phyloP scores from a whole-genome alignment of 2,113 vertebrate genomes.

The Crotophaga sulcirostris region DNA sequence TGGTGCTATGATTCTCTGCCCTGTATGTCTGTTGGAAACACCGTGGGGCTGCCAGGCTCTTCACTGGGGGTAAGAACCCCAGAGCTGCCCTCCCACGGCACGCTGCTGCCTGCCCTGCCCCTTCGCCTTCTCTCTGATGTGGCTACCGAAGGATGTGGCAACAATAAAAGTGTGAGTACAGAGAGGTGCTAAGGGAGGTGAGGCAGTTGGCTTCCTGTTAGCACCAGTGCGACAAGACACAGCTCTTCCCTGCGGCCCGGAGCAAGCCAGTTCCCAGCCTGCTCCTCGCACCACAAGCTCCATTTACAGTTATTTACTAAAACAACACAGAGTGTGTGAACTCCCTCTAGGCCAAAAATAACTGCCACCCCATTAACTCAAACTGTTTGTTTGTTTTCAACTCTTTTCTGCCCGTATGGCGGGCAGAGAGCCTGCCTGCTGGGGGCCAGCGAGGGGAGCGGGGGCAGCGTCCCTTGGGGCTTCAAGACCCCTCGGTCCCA shows the following conservation, averaged over 20 bases:
- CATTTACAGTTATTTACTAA: slow-evolving; percentile 52
- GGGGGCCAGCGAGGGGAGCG: not conserved
- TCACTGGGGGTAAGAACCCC: not conserved
- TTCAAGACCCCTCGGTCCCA: accelerated
- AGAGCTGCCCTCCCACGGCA: not conserved
- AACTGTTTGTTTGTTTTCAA: slow-evolving; percentile 52
- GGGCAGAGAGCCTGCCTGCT: not conserved
- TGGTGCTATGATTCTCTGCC: not conserved
- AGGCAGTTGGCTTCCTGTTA: slow-evolving; percentile 40
- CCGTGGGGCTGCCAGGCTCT: no score
- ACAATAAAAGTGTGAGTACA: not conserved
- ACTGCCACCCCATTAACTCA: slow-evolving; percentile 41
- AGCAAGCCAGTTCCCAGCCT: slow-evolving; percentile 1
- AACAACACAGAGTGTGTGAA: slow-evolving; percentile 49
- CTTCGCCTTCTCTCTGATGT: not conserved
- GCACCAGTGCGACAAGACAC: not conserved
- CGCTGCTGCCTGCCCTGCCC: not conserved
- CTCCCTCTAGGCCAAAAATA: slow-evolving; percentile 52
- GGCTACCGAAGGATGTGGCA: slow-evolving; percentile 30
- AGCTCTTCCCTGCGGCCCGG: not conserved
- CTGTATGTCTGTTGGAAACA: no score
- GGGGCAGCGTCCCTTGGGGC: not conserved
- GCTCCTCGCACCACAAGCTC: not conserved
- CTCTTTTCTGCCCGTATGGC: not conserved
- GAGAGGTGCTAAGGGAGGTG: slow-evolving; percentile 8